Percentiles rank a stretch among this genome's conserved stretches.
Evolutionary conservation across 2,888 invertebrate genomes (phyloP).

Genomic region (Magallana nippona): DNA sequence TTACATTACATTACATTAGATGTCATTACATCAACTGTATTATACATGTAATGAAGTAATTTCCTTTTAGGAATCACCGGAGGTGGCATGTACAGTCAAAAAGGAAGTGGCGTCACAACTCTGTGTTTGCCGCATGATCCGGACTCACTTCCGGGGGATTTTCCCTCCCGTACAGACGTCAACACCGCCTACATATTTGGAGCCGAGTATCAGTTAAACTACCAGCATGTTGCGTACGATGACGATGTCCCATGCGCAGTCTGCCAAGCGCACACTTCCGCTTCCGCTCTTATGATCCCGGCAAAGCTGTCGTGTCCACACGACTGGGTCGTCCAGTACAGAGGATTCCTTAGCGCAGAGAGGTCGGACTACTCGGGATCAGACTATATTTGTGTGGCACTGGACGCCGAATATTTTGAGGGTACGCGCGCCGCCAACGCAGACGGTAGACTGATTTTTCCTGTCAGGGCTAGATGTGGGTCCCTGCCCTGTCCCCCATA

Average conservation of each 20-base stretch:
- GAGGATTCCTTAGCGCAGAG: conserved; percentile 30
- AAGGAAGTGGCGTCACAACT: conserved; percentile 26
- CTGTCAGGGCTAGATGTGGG: neutral
- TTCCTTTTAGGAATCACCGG: conserved; percentile 24
- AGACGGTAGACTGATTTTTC: conserved; percentile 10
- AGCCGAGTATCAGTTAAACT: conserved; percentile 18
- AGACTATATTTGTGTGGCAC: conserved; percentile 25
- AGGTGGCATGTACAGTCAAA: neutral
- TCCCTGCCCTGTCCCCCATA: conserved; percentile 38
- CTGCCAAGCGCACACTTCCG: conserved; percentile 4
- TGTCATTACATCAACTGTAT: too few relatives aligned
- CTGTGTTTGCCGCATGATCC: conserved; percentile 40
- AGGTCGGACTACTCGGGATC: neutral
- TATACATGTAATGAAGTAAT: neutral
- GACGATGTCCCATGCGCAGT: conserved; percentile 38
- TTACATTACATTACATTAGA: too few relatives aligned
- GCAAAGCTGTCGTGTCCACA: conserved; percentile 28
- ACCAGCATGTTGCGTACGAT: conserved; percentile 13
- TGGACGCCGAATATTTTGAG: conserved; percentile 29
- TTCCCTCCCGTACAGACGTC: neutral
- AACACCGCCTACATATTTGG: conserved; percentile 12
- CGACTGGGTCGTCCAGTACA: conserved; percentile 35
- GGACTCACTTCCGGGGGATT: neutral
- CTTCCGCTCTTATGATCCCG: conserved; percentile 34
- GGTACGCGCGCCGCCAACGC: conserved; percentile 12